Percentiles rank a stretch among this genome's conserved stretches.
Conservation (phyloP, 2,113 vertebrate species). For the Paramormyrops kingsleyae region DNA sequence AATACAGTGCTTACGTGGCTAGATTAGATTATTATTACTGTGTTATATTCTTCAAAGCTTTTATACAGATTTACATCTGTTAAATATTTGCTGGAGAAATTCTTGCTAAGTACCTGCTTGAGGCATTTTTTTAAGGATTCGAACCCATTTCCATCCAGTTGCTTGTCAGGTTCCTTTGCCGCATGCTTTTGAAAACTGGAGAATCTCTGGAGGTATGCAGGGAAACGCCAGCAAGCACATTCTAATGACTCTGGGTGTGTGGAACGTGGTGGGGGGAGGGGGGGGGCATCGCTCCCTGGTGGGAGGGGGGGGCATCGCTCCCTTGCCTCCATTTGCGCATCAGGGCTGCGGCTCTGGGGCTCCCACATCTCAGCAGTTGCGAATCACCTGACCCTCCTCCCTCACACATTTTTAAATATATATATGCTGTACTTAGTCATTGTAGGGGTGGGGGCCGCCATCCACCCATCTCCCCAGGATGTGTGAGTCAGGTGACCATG, state of each 20-base stretch:
- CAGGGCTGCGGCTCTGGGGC: not conserved
- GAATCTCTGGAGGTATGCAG: not conserved
- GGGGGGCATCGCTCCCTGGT: not conserved
- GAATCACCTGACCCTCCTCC: not conserved
- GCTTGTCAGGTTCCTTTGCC: not conserved
- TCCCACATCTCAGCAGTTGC: not conserved
- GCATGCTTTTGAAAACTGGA: not conserved
- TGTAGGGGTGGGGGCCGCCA: not conserved
- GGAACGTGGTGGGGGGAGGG: not conserved
- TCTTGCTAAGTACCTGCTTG: not conserved
- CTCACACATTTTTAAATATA: not conserved
- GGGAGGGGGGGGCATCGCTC: not conserved
- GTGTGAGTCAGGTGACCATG: not conserved
- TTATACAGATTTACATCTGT: not conserved
- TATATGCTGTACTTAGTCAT: not conserved
- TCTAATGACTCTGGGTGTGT: not conserved
- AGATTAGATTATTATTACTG: conserved; percentile 1
- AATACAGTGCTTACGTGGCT: not conserved
- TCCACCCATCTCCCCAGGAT: not conserved
- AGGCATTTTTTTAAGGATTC: not conserved
- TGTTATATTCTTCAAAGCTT: not conserved
- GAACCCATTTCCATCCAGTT: not conserved
- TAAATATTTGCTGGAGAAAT: not conserved
- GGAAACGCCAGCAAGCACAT: not conserved
- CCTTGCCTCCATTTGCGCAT: not conserved